phyloP scores from a whole-genome alignment of 2,888 invertebrate species.

The Acleris cristana region DNA sequence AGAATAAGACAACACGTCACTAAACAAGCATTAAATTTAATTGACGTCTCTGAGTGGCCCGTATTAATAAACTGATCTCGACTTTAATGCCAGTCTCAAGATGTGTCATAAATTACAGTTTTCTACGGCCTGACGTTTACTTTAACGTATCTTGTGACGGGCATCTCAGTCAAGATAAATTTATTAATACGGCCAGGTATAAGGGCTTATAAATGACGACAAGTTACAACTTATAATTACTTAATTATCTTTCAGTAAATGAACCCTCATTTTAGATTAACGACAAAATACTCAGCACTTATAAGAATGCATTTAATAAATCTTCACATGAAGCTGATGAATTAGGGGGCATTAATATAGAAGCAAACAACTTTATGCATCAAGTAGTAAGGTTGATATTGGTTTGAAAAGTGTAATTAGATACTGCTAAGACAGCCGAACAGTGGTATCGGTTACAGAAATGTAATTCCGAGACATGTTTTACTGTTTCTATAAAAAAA shows the following conservation, averaged over 20 bases:
- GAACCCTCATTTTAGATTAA: conserved; percentile 5
- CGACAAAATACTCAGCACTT: conserved; percentile 52
- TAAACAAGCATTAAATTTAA: too few relatives aligned
- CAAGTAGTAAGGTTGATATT: conserved; percentile 4
- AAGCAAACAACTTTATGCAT: conserved; percentile 6
- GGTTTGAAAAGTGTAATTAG: conserved; percentile 26
- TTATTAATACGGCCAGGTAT: too few relatives aligned
- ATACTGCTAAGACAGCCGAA: conserved; percentile 41
- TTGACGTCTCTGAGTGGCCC: too few relatives aligned
- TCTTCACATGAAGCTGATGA: conserved; percentile 25
- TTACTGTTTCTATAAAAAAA: background rate
- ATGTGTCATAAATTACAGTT: too few relatives aligned
- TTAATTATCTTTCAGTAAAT: conserved; percentile 1
- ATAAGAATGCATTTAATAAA: conserved; percentile 60
- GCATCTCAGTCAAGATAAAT: too few relatives aligned
- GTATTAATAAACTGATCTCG: too few relatives aligned
- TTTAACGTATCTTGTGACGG: too few relatives aligned
- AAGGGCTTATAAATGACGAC: background rate
- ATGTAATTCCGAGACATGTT: conserved; percentile 23
- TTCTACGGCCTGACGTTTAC: too few relatives aligned
- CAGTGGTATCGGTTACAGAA: conserved; percentile 47
- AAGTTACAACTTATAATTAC: background rate
- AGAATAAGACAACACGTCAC: too few relatives aligned
- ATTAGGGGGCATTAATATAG: conserved; percentile 18
- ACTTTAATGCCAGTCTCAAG: too few relatives aligned